Base-by-base conservation (phyloP, 1,140 invertebrate genomes). In the Tigriopus japonicus region DNA sequence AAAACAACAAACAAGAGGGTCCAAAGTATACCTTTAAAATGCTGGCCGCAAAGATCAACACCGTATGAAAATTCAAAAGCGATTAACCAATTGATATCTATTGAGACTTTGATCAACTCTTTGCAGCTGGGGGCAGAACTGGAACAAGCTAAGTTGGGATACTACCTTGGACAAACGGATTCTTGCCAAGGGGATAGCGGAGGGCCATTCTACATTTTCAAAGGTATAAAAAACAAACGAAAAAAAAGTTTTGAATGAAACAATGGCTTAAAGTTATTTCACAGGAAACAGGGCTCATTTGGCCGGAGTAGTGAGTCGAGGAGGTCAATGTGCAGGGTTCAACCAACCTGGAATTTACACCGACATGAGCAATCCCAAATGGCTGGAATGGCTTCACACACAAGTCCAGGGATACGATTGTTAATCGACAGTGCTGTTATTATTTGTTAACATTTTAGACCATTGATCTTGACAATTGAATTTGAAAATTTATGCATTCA, bases 341-440 rank as follows among this genome's bases (percentile, higher is more conserved):
- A 58, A 58, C 40, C 55, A 58, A 23, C 55, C 55, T 21, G 55
- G 55, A n/a, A 58, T 58, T 42, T 58, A 58, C 40, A 58, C 55
- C 1, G 40, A 58, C 42, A 41, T 58, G 23, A 41, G 28, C 5
- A 5, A 35, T 9, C 3, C 28, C 3, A 58, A 58, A 43, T 58
- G 35, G 28, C 21, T 40, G 24, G 40, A 58, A 3, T 58, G 55
- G 55, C 35, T 58, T 21, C n/a, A 49, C 12, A 10, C n/a, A 12
- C n/a, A 49, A 15, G 10, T 12, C 21, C 2, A 15, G 10, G 45
- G 10, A 2, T 15, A 21, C n/a, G 10, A 10, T 21, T 49, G 45
- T 12, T 17, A 49, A 49, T 5, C 10, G n/a, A 49, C n/a, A 12
- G 5, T 6, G 5, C 28, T 35, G 9, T 35, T 35, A 3, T 35